phyloP scores from a whole-genome alignment of 2,888 invertebrate species.

The Limnephilus lunatus region DNA sequence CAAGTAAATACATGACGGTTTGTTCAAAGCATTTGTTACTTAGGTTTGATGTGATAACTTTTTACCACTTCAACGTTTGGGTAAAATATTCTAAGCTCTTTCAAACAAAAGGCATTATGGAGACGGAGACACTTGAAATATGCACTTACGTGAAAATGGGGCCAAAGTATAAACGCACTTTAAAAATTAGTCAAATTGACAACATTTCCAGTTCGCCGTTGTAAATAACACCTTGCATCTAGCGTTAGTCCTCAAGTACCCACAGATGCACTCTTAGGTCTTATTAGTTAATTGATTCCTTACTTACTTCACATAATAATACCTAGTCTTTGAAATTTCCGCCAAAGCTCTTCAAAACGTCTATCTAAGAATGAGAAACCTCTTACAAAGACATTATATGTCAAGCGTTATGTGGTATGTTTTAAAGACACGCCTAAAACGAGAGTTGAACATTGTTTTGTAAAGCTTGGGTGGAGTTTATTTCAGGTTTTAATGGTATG shows the following conservation, averaged over 20 bases:
- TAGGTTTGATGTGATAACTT: not conserved
- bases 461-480: not conserved
- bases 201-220: not conserved
- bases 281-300: not conserved
- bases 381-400: not conserved
- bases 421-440: not conserved
- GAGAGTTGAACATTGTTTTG: not conserved
- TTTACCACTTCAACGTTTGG: not conserved
- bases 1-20: no score
- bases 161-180: not conserved
- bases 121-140: not conserved
- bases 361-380: not conserved
- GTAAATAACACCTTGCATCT: not conserved
- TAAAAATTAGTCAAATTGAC: not conserved
- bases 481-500: not conserved
- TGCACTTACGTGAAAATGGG: not conserved
- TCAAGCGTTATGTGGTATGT: not conserved
- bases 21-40: no score
- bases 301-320: not conserved
- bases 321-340: not conserved
- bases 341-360: not conserved
- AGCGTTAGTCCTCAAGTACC: not conserved
- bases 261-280: not conserved
- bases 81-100: not conserved
- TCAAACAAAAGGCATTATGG: not conserved